Evolutionary conservation across 2,113 vertebrate species (phyloP).

Genomic region (Actenoides hombroni): DNA sequence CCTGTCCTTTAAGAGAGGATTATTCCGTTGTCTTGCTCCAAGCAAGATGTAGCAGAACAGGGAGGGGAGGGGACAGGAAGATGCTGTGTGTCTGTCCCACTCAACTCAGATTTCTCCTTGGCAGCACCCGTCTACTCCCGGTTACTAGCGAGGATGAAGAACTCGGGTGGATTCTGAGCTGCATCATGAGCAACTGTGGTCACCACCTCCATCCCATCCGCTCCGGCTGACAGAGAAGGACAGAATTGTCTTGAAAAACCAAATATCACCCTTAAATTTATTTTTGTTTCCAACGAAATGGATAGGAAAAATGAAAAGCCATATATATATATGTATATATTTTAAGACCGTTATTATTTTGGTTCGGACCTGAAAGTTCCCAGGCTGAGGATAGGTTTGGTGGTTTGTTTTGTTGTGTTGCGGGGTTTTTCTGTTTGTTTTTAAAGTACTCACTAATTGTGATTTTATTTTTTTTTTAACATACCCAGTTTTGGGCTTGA

Average conservation of each 20-base stretch:
- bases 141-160: slow-evolving; percentile 75
- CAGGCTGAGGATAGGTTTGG: background rate
- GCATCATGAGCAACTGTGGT: background rate
- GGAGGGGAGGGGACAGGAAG: background rate
- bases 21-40: background rate
- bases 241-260: slow-evolving; percentile 39
- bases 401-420: background rate
- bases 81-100: background rate
- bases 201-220: background rate
- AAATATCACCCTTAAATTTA: slow-evolving; percentile 61
- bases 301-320: slow-evolving; percentile 54
- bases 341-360: slow-evolving; percentile 35
- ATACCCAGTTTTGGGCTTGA: background rate
- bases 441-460: background rate
- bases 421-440: background rate
- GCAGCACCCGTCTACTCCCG: slow-evolving; percentile 75
- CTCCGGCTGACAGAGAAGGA: slow-evolving; percentile 50
- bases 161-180: background rate
- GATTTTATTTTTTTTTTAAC: background rate
- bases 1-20: background rate
- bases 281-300: slow-evolving; percentile 20
- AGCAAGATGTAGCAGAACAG: background rate
- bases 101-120: background rate
- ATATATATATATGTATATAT: slow-evolving; percentile 63
- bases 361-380: background rate